Conservation (phyloP, 2,797 vertebrate genomes). For the Xerus rutilus region DNA sequence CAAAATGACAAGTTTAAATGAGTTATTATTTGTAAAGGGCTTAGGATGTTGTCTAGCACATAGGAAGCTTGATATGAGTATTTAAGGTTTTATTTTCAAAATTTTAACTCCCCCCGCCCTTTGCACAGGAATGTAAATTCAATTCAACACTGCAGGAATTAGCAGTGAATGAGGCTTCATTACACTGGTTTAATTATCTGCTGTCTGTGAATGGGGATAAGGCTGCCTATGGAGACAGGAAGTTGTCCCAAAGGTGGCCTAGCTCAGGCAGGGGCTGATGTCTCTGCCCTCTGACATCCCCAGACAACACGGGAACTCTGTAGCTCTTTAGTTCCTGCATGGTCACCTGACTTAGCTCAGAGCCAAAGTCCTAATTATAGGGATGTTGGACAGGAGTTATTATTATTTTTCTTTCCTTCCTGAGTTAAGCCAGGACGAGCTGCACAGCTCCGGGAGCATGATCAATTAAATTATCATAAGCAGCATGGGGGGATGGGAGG, state of each 20-base stretch:
- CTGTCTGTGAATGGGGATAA: conserved; percentile 46
- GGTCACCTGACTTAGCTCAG: conserved; percentile 76
- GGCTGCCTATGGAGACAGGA: conserved; percentile 35
- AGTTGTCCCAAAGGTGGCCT: conserved; percentile 47
- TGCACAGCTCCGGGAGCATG: conserved; percentile 27
- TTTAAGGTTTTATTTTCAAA: conserved; percentile 66
- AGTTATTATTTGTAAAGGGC: conserved; percentile 79
- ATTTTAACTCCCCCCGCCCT: neutral
- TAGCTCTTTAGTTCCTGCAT: conserved; percentile 16
- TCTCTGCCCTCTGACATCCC: neutral
- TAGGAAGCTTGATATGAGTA: conserved; percentile 23
- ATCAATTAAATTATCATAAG: conserved; percentile 85
- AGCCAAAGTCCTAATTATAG: conserved; percentile 83
- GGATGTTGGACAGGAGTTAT: conserved; percentile 71
- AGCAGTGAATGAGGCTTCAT: conserved; percentile 69
- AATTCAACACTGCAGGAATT: conserved; percentile 57
- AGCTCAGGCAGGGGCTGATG: neutral
- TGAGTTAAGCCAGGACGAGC: conserved; percentile 81
- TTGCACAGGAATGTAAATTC: conserved; percentile 68
- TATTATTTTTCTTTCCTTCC: conserved; percentile 50
- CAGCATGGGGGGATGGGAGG: conserved; percentile 67
- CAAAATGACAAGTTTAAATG: conserved; percentile 80
- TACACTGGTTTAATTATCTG: conserved; percentile 69
- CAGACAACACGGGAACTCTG: neutral
- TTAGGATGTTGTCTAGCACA: conserved; percentile 56